Base-by-base conservation (phyloP, 2,888 invertebrate species). In the Criorhina ranunculi region DNA sequence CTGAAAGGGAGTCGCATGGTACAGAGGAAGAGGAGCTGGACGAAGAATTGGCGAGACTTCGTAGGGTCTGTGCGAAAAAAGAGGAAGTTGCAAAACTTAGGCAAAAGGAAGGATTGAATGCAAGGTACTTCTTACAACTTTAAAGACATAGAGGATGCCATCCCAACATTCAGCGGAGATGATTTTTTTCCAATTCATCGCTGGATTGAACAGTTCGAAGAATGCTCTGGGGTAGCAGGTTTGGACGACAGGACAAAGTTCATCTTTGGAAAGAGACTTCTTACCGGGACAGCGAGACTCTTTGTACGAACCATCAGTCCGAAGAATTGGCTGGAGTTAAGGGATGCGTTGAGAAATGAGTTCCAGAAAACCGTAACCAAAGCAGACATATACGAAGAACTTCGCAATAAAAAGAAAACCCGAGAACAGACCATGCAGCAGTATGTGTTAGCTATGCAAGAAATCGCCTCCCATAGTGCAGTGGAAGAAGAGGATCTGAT, bases 401-500 rank as follows among this genome's bases (percentile, higher is more conserved):
- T 33, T n/a, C n/a, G n/a, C n/a, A 33, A 33, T 7, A 8, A 8
- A 33, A 7, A 33, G 33, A 7, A 33, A 33, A 33, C 7, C 33
- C 33, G 33, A 1, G 33, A 7, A 6, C 1, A 2, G 8, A 33
- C 33, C 4, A 33, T 8, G 8, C 33, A 33, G 8, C 33, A 33
- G 8, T 33, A 5, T 8, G 33, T 33, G 8, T 8, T 33, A 7
- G 5, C 33, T 33, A 33, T 33, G 33, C 33, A 33, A 8, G 33
- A 33, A 33, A 33, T 33, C 8, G 33, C 33, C 1, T 33, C 33
- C 8, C 33, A 33, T 33, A 5, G 8, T 8, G 7, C 33, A 7
- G n/a, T 40, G n/a, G 40, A 40, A 40, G 40, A 40, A 8, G 40
- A 40, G n/a, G 40, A 40, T 40, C 40, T 40, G 11, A 40, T 40